These are phyloP conservation scores for Thalassoma bifasciatum DNA, from an alignment of 2,113 vertebrate genomes.

Conservation along the genomic window DNA sequence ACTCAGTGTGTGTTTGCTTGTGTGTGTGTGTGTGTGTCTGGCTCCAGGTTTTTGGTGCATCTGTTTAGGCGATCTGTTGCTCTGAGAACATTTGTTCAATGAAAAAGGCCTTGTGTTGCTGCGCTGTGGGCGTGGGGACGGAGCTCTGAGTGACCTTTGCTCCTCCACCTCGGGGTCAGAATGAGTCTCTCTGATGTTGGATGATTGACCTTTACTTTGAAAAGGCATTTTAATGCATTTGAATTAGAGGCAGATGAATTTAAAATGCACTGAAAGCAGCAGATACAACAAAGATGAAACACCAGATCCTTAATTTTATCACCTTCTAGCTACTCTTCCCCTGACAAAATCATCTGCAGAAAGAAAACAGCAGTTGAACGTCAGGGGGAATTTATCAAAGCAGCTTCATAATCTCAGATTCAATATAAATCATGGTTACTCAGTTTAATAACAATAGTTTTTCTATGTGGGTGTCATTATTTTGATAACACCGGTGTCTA, in stretches of 20 bases:
- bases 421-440: not conserved
- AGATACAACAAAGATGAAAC: not conserved
- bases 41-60: slow-evolving; percentile 30
- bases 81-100: slow-evolving; percentile 26
- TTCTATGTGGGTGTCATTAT: slow-evolving; percentile 17
- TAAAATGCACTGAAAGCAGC: not conserved
- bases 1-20: slow-evolving; percentile 2
- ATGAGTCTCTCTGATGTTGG: not conserved
- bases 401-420: not conserved
- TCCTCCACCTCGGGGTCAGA: not conserved
- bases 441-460: not conserved
- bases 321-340: not conserved
- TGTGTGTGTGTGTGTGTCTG: slow-evolving; percentile 16
- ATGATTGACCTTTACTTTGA: not conserved
- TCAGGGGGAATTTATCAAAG: not conserved
- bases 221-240: not conserved
- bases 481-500: not conserved
- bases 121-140: slow-evolving; percentile 11
- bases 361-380: not conserved
- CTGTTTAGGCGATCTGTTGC: slow-evolving; percentile 39
- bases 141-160: not conserved
- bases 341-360: not conserved
- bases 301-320: not conserved
- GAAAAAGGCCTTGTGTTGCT: slow-evolving; percentile 28
- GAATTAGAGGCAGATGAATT: not conserved